A percentile compares a stretch with the other conserved stretches of the same genome.
These are phyloP conservation scores for Neogale vison DNA, from an alignment of 2,113 vertebrate species.

Conservation along the genomic window DNA sequence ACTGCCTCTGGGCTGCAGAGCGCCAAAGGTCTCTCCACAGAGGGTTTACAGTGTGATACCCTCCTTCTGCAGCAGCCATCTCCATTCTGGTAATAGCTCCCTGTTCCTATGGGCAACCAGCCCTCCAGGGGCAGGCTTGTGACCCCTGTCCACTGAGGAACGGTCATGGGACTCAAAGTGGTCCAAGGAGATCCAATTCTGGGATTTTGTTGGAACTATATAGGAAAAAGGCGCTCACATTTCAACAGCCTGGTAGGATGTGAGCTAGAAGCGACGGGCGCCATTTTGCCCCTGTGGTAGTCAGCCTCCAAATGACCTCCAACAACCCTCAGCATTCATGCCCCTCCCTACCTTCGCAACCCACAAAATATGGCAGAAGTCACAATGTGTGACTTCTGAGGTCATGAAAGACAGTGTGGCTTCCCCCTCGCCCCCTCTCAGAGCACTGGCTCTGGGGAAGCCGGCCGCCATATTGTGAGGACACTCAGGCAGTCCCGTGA, in stretches of 20 bases:
- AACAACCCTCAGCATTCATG: background rate
- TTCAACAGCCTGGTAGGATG: too few relatives aligned
- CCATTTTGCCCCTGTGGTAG: background rate
- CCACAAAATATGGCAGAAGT: background rate
- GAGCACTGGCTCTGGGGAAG: background rate
- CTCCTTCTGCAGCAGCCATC: background rate
- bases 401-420: accelerated
- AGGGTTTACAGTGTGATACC: accelerated
- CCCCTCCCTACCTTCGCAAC: background rate
- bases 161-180: too few relatives aligned
- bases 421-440: background rate
- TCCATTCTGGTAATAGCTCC: background rate
- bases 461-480: accelerated
- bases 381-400: accelerated
- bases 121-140: accelerated
- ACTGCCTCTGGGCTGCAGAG: background rate
- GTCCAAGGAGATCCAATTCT: background rate
- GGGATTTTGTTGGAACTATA: background rate
- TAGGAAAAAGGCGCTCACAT: background rate
- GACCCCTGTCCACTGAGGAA: background rate
- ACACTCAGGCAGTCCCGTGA: background rate
- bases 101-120: background rate
- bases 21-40: background rate
- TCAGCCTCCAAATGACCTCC: background rate
- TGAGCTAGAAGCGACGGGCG: accelerated